Base-by-base conservation (phyloP, 2,888 invertebrate genomes). In the Blastobasis adustella region DNA sequence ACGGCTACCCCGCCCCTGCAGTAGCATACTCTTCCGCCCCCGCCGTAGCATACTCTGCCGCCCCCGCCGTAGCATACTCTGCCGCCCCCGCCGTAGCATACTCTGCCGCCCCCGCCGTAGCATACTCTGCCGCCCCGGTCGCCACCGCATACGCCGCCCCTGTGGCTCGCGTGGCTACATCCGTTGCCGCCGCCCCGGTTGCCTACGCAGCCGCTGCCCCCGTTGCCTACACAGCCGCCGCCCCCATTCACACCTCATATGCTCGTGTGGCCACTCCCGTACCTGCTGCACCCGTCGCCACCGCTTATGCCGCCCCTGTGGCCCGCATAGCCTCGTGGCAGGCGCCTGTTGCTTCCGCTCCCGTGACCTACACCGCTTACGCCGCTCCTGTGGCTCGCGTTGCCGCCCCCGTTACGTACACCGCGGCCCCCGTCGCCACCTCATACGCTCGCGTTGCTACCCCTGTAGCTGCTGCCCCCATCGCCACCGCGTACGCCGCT, bases 91-190 rank as follows among this genome's bases (percentile, higher is more conserved):
- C n/a, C n/a, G 0, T 70, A 76, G 0, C 79, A n/a, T n/a, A n/a
- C n/a, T n/a, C n/a, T n/a, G n/a, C 69, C 62, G 23, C 23, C 23
- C 23, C 23, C 3, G 23, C 2, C 23, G 23, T 23, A 23, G 23
- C 23, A 23, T 23, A 23, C 23, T 23, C 78, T 53, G 60, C 69
- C 0, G 68, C 74, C 0, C 84, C 83, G 42, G 62, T 79, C n/a
- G 64, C 74, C 4, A 71, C 79, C 8, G 79, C 88, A 2, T 75
- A 86, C 54, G 77, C 83, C 40, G 75, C 82, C 0, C 78, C 86
- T 51, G 23, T 23, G 23, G 23, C 23, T 23, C 23, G 23, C 23
- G 42, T 42, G 56, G 50, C 63, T 0, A 23, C 23, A 1, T 75
- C 86, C 56, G 84, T 80, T 44, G 79, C 86, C 38, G 50, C 23